A percentile compares a stretch with the other conserved stretches of the same genome.
Conservation (phyloP, 2,113 vertebrate species). For the Macaca mulatta region DNA sequence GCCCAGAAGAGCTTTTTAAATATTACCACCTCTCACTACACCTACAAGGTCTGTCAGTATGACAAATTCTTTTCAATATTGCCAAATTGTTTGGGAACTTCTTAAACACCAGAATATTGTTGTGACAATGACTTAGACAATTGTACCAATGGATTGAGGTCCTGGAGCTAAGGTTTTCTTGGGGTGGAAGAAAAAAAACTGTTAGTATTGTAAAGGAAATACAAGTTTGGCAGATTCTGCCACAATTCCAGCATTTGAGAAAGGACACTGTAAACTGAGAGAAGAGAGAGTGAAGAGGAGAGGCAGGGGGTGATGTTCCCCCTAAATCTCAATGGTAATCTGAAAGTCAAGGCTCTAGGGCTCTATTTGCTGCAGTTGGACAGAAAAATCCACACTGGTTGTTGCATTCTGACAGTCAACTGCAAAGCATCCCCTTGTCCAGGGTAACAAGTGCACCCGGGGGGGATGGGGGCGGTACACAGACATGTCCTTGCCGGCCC, state of each 20-base stretch:
- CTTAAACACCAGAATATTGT: slow-evolving; percentile 12
- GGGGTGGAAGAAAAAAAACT: background rate
- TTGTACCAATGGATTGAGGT: background rate
- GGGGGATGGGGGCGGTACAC: background rate
- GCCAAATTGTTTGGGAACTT: background rate
- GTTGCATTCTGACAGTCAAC: background rate
- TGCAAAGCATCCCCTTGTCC: background rate
- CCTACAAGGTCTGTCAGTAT: background rate
- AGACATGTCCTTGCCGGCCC: background rate
- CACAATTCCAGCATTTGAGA: slow-evolving; percentile 7
- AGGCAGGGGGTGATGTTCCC: background rate
- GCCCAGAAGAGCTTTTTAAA: background rate
- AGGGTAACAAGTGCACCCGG: background rate
- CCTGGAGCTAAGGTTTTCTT: slow-evolving; percentile 9
- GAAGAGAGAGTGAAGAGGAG: background rate
- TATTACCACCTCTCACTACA: slow-evolving; percentile 6
- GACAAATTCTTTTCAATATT: background rate
- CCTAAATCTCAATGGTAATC: background rate
- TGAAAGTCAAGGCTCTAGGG: background rate
- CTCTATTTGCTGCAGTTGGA: background rate
- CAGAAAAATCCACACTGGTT: background rate
- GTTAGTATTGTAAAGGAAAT: slow-evolving; percentile 4
- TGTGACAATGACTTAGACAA: background rate
- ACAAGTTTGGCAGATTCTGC: background rate
- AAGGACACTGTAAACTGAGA: background rate